Evolutionary conservation across 2,113 vertebrate genomes (phyloP).

Genomic region (Rhynchomys soricoides): DNA sequence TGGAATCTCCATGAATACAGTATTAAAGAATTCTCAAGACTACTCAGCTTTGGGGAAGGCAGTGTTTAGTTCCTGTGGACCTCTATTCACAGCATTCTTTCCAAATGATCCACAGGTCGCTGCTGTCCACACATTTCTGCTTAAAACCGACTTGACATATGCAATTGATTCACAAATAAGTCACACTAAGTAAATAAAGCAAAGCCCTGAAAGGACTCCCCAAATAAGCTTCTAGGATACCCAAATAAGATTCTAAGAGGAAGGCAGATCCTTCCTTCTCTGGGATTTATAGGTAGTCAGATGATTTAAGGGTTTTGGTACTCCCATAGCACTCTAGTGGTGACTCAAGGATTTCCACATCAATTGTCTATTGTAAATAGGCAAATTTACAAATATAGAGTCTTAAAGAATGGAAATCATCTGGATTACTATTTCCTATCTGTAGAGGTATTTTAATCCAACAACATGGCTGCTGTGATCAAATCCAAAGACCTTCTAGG

Average conservation of each 20-base stretch:
- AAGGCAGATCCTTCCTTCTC: neutral
- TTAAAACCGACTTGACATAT: neutral
- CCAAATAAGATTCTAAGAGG: neutral
- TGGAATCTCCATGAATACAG: neutral
- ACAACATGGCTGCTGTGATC: too few relatives aligned
- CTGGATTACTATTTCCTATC: neutral
- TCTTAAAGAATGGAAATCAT: neutral
- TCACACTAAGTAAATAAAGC: neutral
- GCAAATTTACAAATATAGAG: neutral
- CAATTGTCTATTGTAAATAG: neutral
- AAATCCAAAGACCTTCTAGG: too few relatives aligned
- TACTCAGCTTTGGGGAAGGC: fast-evolving
- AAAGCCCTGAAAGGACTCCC: neutral
- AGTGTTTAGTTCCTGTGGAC: neutral
- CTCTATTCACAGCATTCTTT: neutral
- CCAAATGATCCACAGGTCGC: neutral
- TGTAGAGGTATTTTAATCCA: too few relatives aligned
- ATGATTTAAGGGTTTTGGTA: neutral
- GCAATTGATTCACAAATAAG: neutral
- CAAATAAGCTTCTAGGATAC: too few relatives aligned
- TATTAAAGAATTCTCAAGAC: neutral
- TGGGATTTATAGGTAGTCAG: neutral
- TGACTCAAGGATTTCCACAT: neutral
- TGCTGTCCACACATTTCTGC: neutral
- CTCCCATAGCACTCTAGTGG: neutral